Percentiles rank a stretch among this genome's conserved stretches.
Conservation (phyloP, 1,140 invertebrate species). For the Aphelenchoides besseyi region DNA sequence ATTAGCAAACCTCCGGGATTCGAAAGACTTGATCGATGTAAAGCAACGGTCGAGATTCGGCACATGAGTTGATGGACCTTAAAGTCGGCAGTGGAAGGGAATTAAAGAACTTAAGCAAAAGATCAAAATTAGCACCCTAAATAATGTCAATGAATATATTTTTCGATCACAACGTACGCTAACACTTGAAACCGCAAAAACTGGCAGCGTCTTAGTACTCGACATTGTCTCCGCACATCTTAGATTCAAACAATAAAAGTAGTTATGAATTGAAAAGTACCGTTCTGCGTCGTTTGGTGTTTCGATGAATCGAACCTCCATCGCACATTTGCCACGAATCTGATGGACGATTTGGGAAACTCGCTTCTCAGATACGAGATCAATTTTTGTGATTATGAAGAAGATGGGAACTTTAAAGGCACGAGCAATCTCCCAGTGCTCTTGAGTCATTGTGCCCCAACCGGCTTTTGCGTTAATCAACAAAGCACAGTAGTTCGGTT, state of each 20-base stretch:
- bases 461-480: constrained; percentile 72
- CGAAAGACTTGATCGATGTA: constrained; percentile 88
- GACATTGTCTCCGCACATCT: constrained; percentile 39
- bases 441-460: constrained; percentile 65
- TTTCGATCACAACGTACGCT: constrained; percentile 63
- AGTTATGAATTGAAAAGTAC: constrained; percentile 13
- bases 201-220: constrained; percentile 72
- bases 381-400: constrained; percentile 83
- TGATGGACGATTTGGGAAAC: constrained; percentile 30
- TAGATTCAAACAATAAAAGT: constrained; percentile 19
- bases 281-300: constrained; percentile 9
- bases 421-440: constrained; percentile 78
- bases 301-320: constrained; percentile 14
- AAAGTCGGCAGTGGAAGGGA: constrained; percentile 66
- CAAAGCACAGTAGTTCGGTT: constrained; percentile 88
- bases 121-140: constrained; percentile 71
- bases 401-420: constrained; percentile 84
- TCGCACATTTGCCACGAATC: constrained; percentile 13
- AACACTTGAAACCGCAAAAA: constrained; percentile 91
- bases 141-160: not conserved
- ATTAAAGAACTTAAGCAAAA: constrained; percentile 76
- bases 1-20: constrained; percentile 68
- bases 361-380: constrained; percentile 66
- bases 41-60: constrained; percentile 71
- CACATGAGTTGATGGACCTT: not conserved